Evolutionary conservation across 2,797 vertebrate genomes (phyloP).

Genomic region (Danionella dracula): DNA sequence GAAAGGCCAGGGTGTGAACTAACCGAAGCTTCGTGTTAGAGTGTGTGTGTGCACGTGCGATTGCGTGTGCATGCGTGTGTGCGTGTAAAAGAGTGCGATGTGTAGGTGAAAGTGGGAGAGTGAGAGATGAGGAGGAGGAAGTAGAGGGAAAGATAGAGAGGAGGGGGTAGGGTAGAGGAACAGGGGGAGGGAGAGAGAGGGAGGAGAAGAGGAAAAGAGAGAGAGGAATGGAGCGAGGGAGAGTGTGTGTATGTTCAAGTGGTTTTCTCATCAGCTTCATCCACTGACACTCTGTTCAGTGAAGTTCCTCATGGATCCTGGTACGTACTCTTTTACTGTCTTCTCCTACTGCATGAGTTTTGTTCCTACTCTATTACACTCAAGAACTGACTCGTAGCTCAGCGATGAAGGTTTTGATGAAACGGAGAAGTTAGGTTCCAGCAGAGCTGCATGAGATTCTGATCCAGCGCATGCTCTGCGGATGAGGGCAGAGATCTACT

Average conservation of each 20-base stretch:
- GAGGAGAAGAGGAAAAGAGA: neutral
- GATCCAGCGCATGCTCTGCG: constrained; percentile 17
- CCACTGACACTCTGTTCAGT: neutral
- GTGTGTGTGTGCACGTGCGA: neutral
- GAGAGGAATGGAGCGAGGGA: neutral
- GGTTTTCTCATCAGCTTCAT: constrained; percentile 21
- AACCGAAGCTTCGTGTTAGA: too few species aligned
- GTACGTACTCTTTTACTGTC: constrained; percentile 25
- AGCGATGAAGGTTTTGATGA: neutral
- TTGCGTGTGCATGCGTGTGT: neutral
- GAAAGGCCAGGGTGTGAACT: too few species aligned
- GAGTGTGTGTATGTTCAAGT: constrained; percentile 33
- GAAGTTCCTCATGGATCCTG: constrained; percentile 21
- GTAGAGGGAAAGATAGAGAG: too few species aligned
- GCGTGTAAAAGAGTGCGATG: too few species aligned
- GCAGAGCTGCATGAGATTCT: neutral
- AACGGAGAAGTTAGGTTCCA: neutral
- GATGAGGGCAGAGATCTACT: neutral
- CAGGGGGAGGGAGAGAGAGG: neutral
- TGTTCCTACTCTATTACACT: neutral
- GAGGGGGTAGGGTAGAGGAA: neutral
- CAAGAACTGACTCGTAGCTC: too few species aligned
- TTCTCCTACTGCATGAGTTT: neutral
- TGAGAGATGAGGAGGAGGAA: too few species aligned
- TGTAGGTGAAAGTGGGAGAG: too few species aligned